Percentiles rank a stretch among this genome's conserved stretches.
Evolutionary conservation across 2,797 vertebrate genomes (phyloP).

Genomic region (Masticophis lateralis): DNA sequence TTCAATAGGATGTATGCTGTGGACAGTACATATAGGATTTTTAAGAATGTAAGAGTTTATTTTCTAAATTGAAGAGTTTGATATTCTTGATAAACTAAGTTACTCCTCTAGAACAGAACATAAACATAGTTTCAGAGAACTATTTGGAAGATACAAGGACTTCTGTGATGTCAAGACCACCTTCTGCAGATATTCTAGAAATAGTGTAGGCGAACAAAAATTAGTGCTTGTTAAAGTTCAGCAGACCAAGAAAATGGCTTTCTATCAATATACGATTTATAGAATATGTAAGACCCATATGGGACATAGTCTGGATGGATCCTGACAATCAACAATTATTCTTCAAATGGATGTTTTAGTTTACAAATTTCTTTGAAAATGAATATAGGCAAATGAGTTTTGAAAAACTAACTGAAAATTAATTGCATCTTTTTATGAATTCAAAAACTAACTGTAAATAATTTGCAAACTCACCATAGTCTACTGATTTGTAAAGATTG

Average conservation of each 20-base stretch:
- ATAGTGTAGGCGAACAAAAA: background rate
- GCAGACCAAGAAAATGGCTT: background rate
- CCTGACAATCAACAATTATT: background rate
- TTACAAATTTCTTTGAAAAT: background rate
- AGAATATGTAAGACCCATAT: background rate
- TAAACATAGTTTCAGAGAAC: background rate
- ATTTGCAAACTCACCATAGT: background rate
- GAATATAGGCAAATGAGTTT: background rate
- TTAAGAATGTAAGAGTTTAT: background rate
- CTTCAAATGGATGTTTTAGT: background rate
- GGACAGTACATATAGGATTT: background rate
- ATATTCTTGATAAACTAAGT: background rate
- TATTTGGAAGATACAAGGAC: background rate
- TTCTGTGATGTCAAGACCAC: background rate
- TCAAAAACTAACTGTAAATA: background rate
- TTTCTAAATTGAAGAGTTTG: background rate
- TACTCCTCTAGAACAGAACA: background rate
- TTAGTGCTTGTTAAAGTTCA: background rate
- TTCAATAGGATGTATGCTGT: background rate
- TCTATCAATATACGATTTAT: background rate
- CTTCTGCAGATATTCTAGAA: background rate
- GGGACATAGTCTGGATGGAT: background rate
- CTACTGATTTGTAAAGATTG: background rate
- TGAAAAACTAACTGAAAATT: background rate
- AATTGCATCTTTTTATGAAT: background rate